Conservation (phyloP, 1,140 invertebrate species). For the Augochlora pura region DNA sequence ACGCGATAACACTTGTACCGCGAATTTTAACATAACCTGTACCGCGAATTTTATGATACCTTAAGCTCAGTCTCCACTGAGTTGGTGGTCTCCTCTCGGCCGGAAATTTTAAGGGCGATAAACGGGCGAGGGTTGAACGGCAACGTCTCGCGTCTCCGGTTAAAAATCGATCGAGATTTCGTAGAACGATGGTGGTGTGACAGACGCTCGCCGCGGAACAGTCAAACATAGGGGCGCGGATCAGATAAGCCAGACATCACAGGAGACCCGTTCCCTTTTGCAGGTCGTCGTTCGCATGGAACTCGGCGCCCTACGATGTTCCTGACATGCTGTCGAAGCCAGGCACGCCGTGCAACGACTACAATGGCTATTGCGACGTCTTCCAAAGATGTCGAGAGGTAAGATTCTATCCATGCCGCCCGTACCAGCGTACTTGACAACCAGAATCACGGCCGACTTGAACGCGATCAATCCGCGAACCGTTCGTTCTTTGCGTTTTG, state of each 20-base stretch:
- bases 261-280: constrained; percentile 73
- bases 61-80: no score
- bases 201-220: no score
- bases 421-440: background rate
- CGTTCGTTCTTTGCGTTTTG: no score
- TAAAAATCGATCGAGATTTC: no score
- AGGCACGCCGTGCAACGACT: constrained; percentile 97
- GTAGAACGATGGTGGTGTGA: no score
- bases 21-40: no score
- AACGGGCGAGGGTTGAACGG: no score
- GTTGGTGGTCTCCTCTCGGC: no score
- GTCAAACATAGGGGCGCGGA: background rate
- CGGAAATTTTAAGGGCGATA: no score
- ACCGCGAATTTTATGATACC: no score
- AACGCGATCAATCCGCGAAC: background rate
- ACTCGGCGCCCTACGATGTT: constrained; percentile 91
- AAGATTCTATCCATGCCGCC: background rate
- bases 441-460: background rate
- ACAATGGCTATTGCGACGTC: constrained; percentile 99
- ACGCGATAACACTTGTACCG: no score
- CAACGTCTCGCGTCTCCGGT: background rate
- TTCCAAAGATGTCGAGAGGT: constrained; percentile 97
- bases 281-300: constrained; percentile 95
- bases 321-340: constrained; percentile 95
- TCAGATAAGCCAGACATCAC: constrained; percentile 15